Evolutionary conservation across 2,113 vertebrate species (phyloP).

Genomic region (Lagopus leucura): DNA sequence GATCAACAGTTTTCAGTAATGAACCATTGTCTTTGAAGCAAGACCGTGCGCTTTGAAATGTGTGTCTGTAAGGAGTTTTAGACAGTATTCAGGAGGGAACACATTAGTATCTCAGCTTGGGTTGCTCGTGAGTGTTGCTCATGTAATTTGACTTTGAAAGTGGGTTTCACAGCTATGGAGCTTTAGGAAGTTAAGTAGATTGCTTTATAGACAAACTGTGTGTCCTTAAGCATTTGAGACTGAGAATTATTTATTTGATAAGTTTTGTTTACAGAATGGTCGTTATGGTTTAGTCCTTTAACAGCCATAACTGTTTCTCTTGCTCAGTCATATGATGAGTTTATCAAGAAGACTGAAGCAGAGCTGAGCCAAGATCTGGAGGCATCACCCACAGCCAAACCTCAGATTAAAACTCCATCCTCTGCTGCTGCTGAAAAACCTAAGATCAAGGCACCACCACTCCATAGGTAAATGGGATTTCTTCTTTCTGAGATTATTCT

Average conservation of each 20-base stretch:
- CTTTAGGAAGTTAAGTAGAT: background rate
- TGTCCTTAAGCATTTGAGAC: background rate
- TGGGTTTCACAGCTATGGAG: background rate
- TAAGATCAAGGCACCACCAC: slow-evolving; percentile 78
- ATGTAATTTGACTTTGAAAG: background rate
- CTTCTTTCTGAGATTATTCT: background rate
- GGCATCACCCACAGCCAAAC: slow-evolving; percentile 78
- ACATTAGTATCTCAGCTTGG: background rate
- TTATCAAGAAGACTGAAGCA: slow-evolving; percentile 95
- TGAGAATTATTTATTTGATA: background rate
- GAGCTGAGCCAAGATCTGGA: slow-evolving; percentile 88
- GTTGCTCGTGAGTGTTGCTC: background rate
- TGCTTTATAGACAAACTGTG: background rate
- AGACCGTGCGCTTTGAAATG: background rate
- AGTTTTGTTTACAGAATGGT: background rate
- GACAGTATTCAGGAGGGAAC: background rate
- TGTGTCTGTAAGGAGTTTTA: background rate
- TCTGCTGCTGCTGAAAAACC: slow-evolving; percentile 80
- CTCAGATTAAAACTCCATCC: slow-evolving; percentile 82
- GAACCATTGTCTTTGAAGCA: background rate
- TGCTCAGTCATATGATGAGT: slow-evolving; percentile 90
- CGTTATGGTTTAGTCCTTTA: background rate
- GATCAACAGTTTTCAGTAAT: background rate
- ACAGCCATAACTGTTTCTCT: slow-evolving; percentile 20
- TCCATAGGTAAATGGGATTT: slow-evolving; percentile 81